Evolutionary conservation across 1,140 invertebrate species (phyloP).

Genomic region (Diabrotica undecimpunctata): DNA sequence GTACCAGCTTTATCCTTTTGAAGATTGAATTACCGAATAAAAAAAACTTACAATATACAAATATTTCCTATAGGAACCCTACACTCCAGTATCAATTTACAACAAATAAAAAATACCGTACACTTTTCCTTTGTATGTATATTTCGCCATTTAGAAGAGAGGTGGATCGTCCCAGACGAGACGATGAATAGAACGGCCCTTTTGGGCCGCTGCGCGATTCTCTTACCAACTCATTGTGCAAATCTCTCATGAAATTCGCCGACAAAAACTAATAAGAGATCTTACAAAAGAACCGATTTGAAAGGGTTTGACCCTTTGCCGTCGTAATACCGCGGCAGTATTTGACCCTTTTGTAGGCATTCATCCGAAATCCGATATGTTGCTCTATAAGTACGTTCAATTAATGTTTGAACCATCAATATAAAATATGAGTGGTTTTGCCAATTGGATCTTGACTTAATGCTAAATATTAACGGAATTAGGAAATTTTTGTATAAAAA

Average conservation of each 20-base stretch:
- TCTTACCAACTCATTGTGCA: slow-evolving; percentile 14
- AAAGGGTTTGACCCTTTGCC: slow-evolving; percentile 16
- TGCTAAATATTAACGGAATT: too few species aligned
- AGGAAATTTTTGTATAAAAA: too few species aligned
- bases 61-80: too few species aligned
- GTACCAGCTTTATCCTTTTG: too few species aligned
- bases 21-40: too few species aligned
- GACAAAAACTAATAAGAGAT: slow-evolving; percentile 21
- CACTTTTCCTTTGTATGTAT: background rate
- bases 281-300: slow-evolving; percentile 17
- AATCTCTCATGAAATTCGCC: slow-evolving; percentile 14
- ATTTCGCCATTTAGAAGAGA: slow-evolving; percentile 1
- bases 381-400: slow-evolving; percentile 10
- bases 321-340: slow-evolving; percentile 4
- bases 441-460: too few species aligned
- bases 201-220: background rate
- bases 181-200: background rate
- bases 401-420: background rate
- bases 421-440: background rate
- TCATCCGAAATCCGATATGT: slow-evolving; percentile 17
- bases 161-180: background rate
- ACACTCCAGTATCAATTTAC: background rate
- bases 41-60: too few species aligned
- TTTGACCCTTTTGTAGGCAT: slow-evolving; percentile 16
- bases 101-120: background rate